Base-by-base conservation (phyloP, 1,140 invertebrate species). In the Daktulosphaira vitifoliae region DNA sequence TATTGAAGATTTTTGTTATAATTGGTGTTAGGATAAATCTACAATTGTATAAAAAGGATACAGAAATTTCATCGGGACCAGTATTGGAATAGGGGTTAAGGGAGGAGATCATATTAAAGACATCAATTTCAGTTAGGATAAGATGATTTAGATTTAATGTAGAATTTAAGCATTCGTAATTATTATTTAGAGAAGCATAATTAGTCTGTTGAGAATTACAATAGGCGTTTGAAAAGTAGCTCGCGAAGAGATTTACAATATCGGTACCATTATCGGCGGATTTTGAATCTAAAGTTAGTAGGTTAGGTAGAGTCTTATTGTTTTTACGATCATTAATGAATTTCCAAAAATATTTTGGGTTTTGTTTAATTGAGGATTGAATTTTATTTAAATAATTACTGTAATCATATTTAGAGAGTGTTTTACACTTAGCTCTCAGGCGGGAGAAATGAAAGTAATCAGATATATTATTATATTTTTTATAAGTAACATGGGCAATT, bases 321-420 rank as follows among this genome's bases (percentile, higher is more conserved):
- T 49, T 49, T 49, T 23, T 3, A 49, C 22, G 46, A 15, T 25
- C 25, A 49, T 49, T 49, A 23, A 49, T 15, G 5, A 23, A 49
- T 25, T 49, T 49, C 46, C 22, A 48, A 48, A 9, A 48, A 48
- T 48, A 48, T 20, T 48, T 48, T 48, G 18, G 20, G 23, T 48
- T 48, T 1, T 22, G 9, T 48, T 20, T 48, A 3, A 48, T 48
- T 11, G 44, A 48, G 22, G n/a, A 23, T 49, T 49, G 46, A 22
- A 49, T 22, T 23, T 46, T 46, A 46, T 46, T 46, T 20, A 48
- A 13, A 48, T 48, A 23, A 22, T 48, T 48, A 11, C 15, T 48
- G 23, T 48, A 22, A 1, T 23, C 18, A 48, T 16, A 48, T 4
- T 48, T 48, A 48, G 18, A 7, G 18, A 23, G 44, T 11, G 7